Conservation (phyloP, 2,113 vertebrate species). For the Dicerorhinus sumatrensis region DNA sequence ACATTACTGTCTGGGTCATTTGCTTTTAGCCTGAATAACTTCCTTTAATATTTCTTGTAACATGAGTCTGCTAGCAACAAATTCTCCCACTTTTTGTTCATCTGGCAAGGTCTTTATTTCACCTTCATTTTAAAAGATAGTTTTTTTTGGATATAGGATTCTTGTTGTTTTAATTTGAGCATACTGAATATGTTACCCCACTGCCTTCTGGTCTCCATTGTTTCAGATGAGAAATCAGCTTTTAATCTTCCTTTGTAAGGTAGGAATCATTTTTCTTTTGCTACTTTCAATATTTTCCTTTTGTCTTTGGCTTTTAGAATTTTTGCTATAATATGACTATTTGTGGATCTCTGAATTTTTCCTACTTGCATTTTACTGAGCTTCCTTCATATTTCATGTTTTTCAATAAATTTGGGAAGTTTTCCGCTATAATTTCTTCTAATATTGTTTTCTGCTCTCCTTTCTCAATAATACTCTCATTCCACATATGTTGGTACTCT, state of each 20-base stretch:
- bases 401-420: background rate
- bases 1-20: background rate
- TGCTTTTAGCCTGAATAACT: background rate
- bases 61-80: background rate
- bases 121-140: slow-evolving; percentile 19
- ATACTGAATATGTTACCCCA: background rate
- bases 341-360: background rate
- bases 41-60: background rate
- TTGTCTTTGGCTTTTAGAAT: background rate
- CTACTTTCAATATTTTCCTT: background rate
- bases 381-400: background rate
- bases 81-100: background rate
- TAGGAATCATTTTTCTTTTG: background rate
- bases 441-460: background rate
- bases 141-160: slow-evolving; percentile 1
- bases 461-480: background rate
- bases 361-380: background rate
- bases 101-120: background rate
- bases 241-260: background rate
- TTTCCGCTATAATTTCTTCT: background rate
- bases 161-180: background rate
- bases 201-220: background rate
- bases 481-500: background rate
- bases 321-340: background rate
- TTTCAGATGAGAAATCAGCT: background rate